Evolutionary conservation across 2,888 invertebrate species (phyloP).

Genomic region (Branchipolynoe longqiensis): DNA sequence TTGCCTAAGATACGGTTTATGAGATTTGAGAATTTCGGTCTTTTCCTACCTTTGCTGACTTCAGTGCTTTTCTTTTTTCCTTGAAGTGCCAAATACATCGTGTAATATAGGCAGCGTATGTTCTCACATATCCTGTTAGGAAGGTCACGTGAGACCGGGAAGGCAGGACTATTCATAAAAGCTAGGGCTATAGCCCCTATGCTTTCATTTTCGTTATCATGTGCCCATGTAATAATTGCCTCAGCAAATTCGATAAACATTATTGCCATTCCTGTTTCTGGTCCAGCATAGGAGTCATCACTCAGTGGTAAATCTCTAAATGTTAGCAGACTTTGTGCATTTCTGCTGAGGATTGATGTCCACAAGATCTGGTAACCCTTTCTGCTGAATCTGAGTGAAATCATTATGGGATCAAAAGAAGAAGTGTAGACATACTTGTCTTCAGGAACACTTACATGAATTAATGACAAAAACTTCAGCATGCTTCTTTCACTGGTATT

Average conservation of each 20-base stretch:
- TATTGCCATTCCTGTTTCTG: not conserved
- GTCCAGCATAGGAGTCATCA: not conserved
- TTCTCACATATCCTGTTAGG: not conserved
- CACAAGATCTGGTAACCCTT: not conserved
- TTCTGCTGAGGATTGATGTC: not conserved
- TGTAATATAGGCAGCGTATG: not conserved
- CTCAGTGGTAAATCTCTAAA: not conserved
- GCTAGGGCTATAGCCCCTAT: not conserved
- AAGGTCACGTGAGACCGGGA: not conserved
- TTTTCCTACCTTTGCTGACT: not conserved
- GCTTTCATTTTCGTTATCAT: not conserved
- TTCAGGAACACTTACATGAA: not conserved
- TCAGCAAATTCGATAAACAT: not conserved
- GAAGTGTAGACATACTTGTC: not conserved
- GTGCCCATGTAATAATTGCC: not conserved
- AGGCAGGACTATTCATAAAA: slow-evolving; percentile 5
- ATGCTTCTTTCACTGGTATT: not conserved
- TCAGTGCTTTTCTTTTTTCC: not conserved
- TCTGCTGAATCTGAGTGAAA: not conserved
- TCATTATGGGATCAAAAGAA: not conserved
- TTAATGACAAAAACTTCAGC: not conserved
- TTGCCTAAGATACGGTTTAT: not conserved
- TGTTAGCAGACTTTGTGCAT: not conserved
- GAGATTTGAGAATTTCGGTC: not conserved
- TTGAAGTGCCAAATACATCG: slow-evolving; percentile 13